Evolutionary conservation across 2,113 vertebrate genomes (phyloP).

Genomic region (Zingel zingel): DNA sequence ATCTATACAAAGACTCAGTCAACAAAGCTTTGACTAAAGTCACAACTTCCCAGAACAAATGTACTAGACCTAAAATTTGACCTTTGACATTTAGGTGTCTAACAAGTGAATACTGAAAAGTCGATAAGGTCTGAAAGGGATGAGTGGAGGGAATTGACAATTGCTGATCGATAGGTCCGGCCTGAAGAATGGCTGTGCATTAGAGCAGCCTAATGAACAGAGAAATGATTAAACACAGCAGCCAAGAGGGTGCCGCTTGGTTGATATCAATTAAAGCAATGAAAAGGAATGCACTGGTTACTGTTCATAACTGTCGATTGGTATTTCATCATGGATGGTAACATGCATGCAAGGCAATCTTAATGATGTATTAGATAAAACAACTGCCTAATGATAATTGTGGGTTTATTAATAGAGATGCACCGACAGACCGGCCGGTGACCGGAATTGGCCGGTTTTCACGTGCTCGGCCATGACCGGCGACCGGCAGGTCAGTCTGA

Average conservation of each 20-base stretch:
- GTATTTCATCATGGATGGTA: conserved; percentile 66
- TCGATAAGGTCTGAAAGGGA: conserved; percentile 52
- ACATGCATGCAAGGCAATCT: conserved; percentile 50
- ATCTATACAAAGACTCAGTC: background rate
- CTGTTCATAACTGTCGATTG: conserved; percentile 58
- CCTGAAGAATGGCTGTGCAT: conserved; percentile 66
- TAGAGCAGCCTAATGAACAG: conserved; percentile 43
- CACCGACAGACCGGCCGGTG: too few relatives aligned
- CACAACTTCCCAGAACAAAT: conserved; percentile 14
- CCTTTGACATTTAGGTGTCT: conserved; percentile 55
- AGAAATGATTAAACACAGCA: conserved; percentile 71
- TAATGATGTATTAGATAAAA: conserved; percentile 57
- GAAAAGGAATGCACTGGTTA: conserved; percentile 60
- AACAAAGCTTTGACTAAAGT: conserved; percentile 11
- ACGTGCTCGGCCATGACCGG: too few relatives aligned
- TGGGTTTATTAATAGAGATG: conserved; percentile 29
- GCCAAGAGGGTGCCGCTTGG: conserved; percentile 58
- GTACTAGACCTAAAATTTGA: conserved; percentile 40
- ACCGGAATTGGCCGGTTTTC: too few relatives aligned
- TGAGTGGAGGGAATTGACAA: conserved; percentile 53
- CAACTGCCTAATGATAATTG: conserved; percentile 50
- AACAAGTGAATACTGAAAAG: conserved; percentile 54
- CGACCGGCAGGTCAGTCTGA: too few relatives aligned
- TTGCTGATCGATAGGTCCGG: conserved; percentile 58
- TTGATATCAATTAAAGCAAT: conserved; percentile 75